phyloP scores from a whole-genome alignment of 2,113 vertebrate species.

The Benitochromis conjunctus region DNA sequence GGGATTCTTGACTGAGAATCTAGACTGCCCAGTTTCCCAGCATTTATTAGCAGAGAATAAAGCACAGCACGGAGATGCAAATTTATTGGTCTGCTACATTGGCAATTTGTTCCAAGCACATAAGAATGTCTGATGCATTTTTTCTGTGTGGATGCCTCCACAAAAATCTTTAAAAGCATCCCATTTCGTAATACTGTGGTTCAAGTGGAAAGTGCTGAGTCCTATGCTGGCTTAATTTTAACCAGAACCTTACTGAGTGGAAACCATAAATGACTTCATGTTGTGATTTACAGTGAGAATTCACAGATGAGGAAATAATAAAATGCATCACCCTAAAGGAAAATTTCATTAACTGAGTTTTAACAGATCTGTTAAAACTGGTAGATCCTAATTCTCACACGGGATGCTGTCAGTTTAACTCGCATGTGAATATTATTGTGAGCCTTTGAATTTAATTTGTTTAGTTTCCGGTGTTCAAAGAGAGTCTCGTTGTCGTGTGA shows the following conservation, averaged over 20 bases:
- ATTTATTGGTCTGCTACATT: neutral
- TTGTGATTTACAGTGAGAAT: conserved; percentile 28
- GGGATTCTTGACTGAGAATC: neutral
- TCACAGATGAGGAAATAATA: conserved; percentile 11
- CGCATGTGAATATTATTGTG: neutral
- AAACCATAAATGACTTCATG: conserved; percentile 58
- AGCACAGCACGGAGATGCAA: neutral
- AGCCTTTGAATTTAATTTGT: neutral
- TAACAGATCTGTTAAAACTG: neutral
- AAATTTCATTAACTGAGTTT: conserved; percentile 2
- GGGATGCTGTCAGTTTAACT: neutral
- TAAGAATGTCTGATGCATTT: neutral
- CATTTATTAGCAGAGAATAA: neutral
- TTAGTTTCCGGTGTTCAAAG: neutral
- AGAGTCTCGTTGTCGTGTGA: neutral
- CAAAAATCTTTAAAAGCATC: neutral
- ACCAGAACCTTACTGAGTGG: conserved; percentile 30
- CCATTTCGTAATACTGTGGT: conserved; percentile 27
- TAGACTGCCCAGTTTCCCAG: neutral
- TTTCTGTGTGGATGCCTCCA: neutral
- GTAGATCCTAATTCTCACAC: neutral
- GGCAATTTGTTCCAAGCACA: neutral
- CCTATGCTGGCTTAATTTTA: conserved; percentile 15
- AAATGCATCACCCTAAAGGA: neutral
- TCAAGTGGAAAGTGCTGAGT: conserved; percentile 36